Conservation (phyloP, 2,888 invertebrate species). For the Xylophagus ater region DNA sequence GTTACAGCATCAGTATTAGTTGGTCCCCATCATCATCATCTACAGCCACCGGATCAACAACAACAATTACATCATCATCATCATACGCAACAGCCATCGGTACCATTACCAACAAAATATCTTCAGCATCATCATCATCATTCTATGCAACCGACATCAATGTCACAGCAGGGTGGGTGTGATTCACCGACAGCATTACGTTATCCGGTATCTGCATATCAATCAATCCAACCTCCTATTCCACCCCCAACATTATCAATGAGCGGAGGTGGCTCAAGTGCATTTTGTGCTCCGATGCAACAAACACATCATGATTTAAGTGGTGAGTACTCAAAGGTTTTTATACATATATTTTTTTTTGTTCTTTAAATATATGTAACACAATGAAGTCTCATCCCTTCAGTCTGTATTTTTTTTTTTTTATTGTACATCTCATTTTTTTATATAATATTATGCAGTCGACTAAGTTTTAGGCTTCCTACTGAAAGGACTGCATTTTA, state of each 20-base stretch:
- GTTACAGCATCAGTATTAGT: no score
- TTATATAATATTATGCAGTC: no score
- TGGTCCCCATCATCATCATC: slow-evolving; percentile 8
- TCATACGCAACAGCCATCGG: slow-evolving; percentile 6
- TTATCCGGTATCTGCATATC: slow-evolving; percentile 13
- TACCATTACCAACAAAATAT: slow-evolving; percentile 4
- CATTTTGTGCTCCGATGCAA: slow-evolving; percentile 36
- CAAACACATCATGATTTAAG: slow-evolving; percentile 23
- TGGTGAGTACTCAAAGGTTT: slow-evolving; percentile 20
- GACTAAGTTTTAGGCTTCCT: no score
- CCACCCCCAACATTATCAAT: slow-evolving; percentile 25
- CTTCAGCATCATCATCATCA: slow-evolving; percentile 11
- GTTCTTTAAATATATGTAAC: neutral
- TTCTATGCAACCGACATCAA: slow-evolving; percentile 9
- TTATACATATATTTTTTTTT: slow-evolving; percentile 2
- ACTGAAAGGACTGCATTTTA: no score
- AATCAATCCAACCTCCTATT: slow-evolving; percentile 17
- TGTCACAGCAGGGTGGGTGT: slow-evolving; percentile 11
- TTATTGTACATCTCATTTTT: no score
- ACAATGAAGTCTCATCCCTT: slow-evolving; percentile 3
- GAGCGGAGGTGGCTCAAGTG: slow-evolving; percentile 32
- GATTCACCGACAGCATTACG: slow-evolving; percentile 14
- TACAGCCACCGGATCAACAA: slow-evolving; percentile 8
- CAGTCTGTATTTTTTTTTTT: no score
- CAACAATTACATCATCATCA: slow-evolving; percentile 12